Conservation (phyloP, 2,797 vertebrate genomes). For the Dendrocincla tyrannina region DNA sequence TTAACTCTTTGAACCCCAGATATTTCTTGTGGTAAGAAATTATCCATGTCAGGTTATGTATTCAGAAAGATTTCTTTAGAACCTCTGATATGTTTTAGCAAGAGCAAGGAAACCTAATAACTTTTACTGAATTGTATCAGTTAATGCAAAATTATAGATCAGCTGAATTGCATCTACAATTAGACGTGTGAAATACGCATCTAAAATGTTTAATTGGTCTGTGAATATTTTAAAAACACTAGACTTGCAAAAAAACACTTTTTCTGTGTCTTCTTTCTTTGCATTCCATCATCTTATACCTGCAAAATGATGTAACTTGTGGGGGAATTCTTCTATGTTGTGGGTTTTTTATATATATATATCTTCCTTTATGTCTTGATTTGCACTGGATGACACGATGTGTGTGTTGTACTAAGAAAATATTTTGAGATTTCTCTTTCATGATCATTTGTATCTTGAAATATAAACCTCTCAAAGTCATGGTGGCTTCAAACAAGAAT, state of each 20-base stretch:
- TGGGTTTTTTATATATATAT: neutral
- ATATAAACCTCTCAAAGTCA: neutral
- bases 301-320: neutral
- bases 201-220: neutral
- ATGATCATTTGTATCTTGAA: neutral
- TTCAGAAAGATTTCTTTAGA: constrained; percentile 19
- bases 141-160: neutral
- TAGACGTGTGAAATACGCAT: neutral
- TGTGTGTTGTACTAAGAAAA: neutral
- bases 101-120: neutral
- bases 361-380: neutral
- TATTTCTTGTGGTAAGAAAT: constrained; percentile 51
- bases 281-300: neutral
- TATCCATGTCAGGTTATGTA: neutral
- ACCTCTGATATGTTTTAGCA: neutral
- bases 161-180: neutral
- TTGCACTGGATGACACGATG: neutral
- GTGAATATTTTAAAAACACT: neutral
- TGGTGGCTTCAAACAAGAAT: neutral
- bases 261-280: neutral
- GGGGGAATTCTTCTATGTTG: neutral
- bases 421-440: neutral
- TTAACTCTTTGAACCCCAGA: constrained; percentile 51
- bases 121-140: neutral
- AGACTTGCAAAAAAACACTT: neutral